Base-by-base conservation (phyloP, 2,113 vertebrate genomes). In the Condylura cristata region DNA sequence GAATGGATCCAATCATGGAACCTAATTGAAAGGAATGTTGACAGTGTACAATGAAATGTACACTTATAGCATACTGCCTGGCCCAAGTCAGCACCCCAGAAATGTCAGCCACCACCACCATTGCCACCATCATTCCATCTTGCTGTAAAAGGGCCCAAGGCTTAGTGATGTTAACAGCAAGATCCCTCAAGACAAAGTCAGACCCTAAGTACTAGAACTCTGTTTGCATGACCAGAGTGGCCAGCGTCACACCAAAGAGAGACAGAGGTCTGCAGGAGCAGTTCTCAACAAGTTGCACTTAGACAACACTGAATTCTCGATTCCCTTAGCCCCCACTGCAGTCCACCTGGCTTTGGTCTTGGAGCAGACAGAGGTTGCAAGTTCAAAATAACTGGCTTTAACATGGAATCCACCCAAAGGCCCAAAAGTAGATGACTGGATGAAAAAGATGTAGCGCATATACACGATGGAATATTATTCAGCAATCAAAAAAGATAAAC, bases 301-400 rank as follows among this genome's bases (percentile, higher is more conserved):
- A 39, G 32, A 20, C 0, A 0, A 18, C 1, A 6, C 8, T 0
- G 39, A 82, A 32, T 12, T 32, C 68, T 18, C 11, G 14, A 5
- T 41, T 6, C 0, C 2, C 5, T 9, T 6, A 2, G 18, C 3
- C 44, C 32, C 37, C n/a, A 6, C 20, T 9, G 32, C 39, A 18
- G 13, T 6, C 37, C 32, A 58, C 63, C 28, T 28, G 14, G 34
- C 5, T 88, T 89, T 72, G 34, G 51, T 13, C n/a, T 51, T 58
- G 30, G 24, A 53, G 46, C 76, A 28, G 65, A 13, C 12, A 18
- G 6, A 60, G 8, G n/a, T 26, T 87, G 80, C 71, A 22, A 76
- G 18, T 22, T 46, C 75, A 65, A 93, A n/a, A n/a, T n/a, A n/a
- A n/a, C n/a, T n/a, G n/a, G n/a, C n/a, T n/a, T n/a, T n/a, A n/a